phyloP scores from a whole-genome alignment of 2,888 invertebrate genomes.

The Cerceris rybyensis region DNA sequence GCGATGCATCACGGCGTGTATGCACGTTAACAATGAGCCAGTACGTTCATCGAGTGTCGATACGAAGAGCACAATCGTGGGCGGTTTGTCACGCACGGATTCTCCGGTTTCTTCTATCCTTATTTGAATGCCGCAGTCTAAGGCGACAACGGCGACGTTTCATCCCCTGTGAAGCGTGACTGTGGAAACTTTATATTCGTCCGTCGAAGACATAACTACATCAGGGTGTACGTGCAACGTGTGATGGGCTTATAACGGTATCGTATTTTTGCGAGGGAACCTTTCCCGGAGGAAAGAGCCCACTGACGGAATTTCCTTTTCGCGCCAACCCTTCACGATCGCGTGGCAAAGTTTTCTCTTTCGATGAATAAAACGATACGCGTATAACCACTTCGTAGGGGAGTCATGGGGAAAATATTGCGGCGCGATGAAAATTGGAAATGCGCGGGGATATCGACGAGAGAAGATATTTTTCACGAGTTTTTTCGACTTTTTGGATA shows the following conservation, averaged over 20 bases:
- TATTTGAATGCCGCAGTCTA: constrained; percentile 19
- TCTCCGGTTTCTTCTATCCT: constrained; percentile 4
- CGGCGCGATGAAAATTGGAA: not conserved
- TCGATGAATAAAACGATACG: not conserved
- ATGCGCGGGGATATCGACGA: not conserved
- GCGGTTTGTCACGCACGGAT: constrained; percentile 1
- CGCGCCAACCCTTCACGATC: not conserved
- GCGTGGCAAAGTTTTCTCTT: not conserved
- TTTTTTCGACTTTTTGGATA: too few species aligned
- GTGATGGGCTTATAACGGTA: constrained; percentile 14
- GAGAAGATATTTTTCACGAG: too few species aligned
- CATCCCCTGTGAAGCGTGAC: not conserved
- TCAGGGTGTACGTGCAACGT: constrained; percentile 16
- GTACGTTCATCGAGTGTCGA: not conserved
- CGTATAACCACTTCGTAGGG: not conserved
- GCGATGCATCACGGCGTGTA: too few species aligned
- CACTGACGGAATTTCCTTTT: constrained; percentile 2
- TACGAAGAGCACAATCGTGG: not conserved
- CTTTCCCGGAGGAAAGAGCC: not conserved
- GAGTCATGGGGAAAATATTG: not conserved
- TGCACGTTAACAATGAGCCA: not conserved
- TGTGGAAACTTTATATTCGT: not conserved
- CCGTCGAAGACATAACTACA: constrained; percentile 9
- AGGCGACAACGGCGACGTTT: not conserved
- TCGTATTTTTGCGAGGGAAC: constrained; percentile 8